These are phyloP conservation scores for Pandion haliaetus DNA, from an alignment of 2,113 vertebrate species.

Conservation along the genomic window DNA sequence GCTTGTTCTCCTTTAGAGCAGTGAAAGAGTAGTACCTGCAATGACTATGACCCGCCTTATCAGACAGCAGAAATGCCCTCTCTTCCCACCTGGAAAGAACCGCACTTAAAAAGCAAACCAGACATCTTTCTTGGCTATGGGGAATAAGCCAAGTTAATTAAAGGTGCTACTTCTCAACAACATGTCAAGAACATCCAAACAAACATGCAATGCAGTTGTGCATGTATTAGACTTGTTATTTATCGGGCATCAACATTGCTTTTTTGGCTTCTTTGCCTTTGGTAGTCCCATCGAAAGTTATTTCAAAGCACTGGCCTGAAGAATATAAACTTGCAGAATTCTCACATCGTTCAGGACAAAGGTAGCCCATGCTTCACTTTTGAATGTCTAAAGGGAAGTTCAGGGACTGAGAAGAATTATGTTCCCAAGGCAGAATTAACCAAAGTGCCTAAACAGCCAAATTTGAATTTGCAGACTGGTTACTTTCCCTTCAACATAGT, in stretches of 20 bases:
- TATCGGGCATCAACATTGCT: not conserved
- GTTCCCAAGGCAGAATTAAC: not conserved
- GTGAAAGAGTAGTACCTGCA: not conserved
- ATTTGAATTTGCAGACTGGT: not conserved
- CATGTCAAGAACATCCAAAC: not conserved
- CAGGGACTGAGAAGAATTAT: not conserved
- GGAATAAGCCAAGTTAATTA: not conserved
- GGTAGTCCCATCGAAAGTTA: not conserved
- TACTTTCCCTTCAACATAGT: not conserved
- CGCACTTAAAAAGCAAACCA: not conserved
- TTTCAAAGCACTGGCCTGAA: not conserved
- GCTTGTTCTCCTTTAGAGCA: not conserved
- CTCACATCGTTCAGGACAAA: not conserved
- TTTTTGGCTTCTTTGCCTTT: not conserved
- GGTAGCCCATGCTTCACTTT: not conserved
- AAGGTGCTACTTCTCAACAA: not conserved
- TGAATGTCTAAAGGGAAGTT: not conserved
- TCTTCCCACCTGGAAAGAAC: not conserved
- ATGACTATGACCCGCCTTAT: not conserved
- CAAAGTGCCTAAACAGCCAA: not conserved
- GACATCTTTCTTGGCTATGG: too few relatives aligned
- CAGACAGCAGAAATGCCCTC: not conserved
- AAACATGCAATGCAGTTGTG: not conserved
- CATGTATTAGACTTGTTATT: accelerated
- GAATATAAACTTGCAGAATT: not conserved